Conservation (phyloP, 2,113 vertebrate genomes). For the Canis aureus region DNA sequence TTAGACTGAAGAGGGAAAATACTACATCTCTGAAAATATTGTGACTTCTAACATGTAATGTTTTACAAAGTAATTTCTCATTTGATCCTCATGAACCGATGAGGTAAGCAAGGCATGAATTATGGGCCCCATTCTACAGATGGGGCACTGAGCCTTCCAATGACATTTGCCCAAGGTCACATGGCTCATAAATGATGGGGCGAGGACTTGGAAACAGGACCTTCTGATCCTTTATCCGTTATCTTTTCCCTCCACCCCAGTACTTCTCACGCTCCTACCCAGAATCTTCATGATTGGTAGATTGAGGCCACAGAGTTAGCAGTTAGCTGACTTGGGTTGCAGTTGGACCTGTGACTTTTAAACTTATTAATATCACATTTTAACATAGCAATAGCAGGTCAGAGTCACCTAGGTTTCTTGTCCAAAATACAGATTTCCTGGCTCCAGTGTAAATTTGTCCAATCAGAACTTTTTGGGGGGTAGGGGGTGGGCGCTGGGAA, state of each 20-base stretch:
- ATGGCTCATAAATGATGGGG: neutral
- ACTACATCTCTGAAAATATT: neutral
- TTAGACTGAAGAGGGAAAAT: neutral
- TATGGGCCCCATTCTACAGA: neutral
- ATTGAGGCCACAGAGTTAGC: neutral
- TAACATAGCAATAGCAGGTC: neutral
- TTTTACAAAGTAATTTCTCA: slow-evolving; percentile 4
- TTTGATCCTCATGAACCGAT: neutral
- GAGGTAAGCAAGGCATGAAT: neutral
- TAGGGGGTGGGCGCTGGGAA: neutral
- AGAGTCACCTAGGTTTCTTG: neutral
- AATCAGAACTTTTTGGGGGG: neutral
- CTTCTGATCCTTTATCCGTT: neutral
- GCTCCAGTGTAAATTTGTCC: neutral
- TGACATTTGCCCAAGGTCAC: neutral
- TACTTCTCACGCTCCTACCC: neutral
- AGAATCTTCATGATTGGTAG: neutral
- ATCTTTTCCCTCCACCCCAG: neutral
- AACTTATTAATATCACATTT: neutral
- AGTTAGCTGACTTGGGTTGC: neutral
- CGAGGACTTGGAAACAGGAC: neutral
- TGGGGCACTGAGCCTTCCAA: neutral
- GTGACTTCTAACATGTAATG: neutral
- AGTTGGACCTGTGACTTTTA: neutral
- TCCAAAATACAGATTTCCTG: neutral